Base-by-base conservation (phyloP, 2,113 vertebrate species). In the Clarias gariepinus region DNA sequence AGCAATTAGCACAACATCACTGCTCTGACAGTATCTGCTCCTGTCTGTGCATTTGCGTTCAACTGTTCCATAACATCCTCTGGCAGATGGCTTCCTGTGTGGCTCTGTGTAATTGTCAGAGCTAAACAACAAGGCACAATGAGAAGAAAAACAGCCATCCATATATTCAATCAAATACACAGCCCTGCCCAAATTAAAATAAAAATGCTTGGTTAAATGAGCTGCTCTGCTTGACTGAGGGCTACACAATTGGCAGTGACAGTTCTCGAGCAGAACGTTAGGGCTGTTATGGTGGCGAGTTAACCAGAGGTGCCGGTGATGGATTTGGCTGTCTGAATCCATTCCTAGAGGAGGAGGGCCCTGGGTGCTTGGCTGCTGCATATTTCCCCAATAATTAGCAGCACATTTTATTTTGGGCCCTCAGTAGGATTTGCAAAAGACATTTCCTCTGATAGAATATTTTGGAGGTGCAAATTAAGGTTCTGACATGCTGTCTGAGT, bases 321-420 rank as follows among this genome's bases (percentile, higher is more conserved):
- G 90, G 90, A 89, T 92, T 89, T 88, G 84, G 87, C 91, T 91
- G 90, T 91, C 91, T 88, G 87, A 88, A 89, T 91, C 74, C 87
- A 90, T 91, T 91, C 87, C 81, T 84, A 55, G 63, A 79, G 86
- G 83, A 77, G 73, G 83, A 83, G 23, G 84, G 7, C 61, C 76
- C 30, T 58, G 57, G 52, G 63, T 69, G 81, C 69, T 81, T 79
- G 77, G 74, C 82, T 87, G 66, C 81, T 86, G 84, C 71, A 88
- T 87, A 88, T 90, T 89, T 80, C 77, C 81, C 83, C 84, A 78
- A 47, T 90, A 91, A 92, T 92, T 92, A 92, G 86, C 88, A 68
- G 83, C 68, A 57, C 71, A 58, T 85, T 86, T 90, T 76, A 87
- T 85, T 87, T 83, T 81, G 47, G 81, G 74, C 58, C 55, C 71